Conservation (phyloP, 92 coral and sea anemone genomes). For the Phenganax subtilis region DNA sequence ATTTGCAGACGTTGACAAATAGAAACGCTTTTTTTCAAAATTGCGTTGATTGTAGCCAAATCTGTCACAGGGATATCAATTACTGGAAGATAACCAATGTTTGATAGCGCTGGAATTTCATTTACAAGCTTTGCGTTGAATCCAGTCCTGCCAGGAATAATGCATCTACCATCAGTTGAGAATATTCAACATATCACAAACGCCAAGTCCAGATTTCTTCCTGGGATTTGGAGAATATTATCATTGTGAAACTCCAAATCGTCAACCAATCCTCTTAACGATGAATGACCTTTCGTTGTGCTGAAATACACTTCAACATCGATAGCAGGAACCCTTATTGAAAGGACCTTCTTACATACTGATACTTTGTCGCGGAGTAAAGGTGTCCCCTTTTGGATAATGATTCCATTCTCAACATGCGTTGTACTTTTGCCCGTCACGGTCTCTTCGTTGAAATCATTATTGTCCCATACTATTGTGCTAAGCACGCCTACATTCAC, state of each 20-base stretch:
- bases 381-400: constrained; percentile 26
- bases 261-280: neutral
- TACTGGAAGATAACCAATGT: neutral
- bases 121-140: neutral
- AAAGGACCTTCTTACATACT: constrained; percentile 10
- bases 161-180: neutral
- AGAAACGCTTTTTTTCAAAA: constrained; percentile 8
- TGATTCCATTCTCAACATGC: constrained; percentile 37
- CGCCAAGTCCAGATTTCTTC: neutral
- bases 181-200: neutral
- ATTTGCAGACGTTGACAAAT: constrained; percentile 4
- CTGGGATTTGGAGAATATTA: neutral
- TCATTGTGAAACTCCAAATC: neutral
- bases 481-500: constrained; percentile 1
- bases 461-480: constrained; percentile 9
- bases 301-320: constrained; percentile 1
- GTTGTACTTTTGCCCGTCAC: constrained; percentile 28
- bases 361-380: neutral
- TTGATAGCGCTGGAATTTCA: neutral
- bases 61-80: constrained; percentile 2
- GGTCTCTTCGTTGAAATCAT: constrained; percentile 16
- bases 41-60: constrained; percentile 10
- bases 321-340: constrained; percentile 16
- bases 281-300: neutral
- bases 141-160: constrained; percentile 14